Percentiles rank a stretch among this genome's conserved stretches.
Evolutionary conservation across 2,888 invertebrate genomes (phyloP).

Genomic region (Ceramica pisi): DNA sequence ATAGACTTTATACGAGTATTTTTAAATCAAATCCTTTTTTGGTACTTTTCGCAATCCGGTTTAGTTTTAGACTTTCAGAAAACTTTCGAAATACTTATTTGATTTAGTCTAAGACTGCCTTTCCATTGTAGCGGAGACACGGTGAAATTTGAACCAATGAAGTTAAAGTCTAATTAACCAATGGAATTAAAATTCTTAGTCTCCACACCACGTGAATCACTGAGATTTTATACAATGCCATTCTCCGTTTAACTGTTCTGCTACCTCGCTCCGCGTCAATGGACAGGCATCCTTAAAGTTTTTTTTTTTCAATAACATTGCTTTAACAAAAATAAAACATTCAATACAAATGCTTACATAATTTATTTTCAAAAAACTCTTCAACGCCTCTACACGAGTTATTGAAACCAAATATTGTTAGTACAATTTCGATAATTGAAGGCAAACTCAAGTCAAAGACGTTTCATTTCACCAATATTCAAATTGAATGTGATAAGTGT

Average conservation of each 20-base stretch:
- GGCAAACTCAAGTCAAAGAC: neutral
- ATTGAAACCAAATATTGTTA: conserved; percentile 23
- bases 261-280: no score
- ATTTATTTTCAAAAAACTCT: conserved; percentile 25
- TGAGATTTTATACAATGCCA: no score
- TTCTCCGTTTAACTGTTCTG: no score
- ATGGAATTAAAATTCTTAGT: no score
- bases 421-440: conserved; percentile 15
- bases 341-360: conserved; percentile 25
- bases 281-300: no score
- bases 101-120: no score
- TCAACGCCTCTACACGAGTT: conserved; percentile 27
- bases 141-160: no score
- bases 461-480: conserved; percentile 4
- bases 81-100: neutral
- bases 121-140: no score
- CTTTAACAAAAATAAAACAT: conserved; percentile 31
- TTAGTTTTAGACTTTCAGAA: neutral
- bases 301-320: no score
- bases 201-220: no score
- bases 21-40: neutral
- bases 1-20: neutral
- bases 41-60: neutral
- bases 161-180: no score
- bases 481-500: conserved; percentile 16